Percentiles rank a stretch among this genome's conserved stretches.
phyloP scores from a whole-genome alignment of 2,113 vertebrate species.

The Ramphastos sulfuratus region DNA sequence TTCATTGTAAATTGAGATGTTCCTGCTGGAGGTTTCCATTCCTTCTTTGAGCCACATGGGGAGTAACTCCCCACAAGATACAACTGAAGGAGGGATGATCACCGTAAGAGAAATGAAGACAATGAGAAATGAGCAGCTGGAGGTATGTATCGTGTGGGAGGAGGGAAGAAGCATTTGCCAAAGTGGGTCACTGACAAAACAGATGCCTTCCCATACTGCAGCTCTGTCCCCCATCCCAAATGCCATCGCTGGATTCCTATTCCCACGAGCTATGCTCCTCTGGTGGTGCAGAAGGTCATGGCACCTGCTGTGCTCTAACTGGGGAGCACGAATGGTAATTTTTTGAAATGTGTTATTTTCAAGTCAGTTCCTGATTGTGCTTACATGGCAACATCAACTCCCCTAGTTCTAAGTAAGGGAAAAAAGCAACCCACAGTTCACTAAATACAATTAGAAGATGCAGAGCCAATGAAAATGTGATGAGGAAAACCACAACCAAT shows the following conservation, averaged over 20 bases:
- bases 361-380: not conserved
- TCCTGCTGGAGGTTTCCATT: not conserved
- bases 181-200: slow-evolving; percentile 21
- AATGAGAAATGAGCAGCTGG: not conserved
- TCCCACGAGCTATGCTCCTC: not conserved
- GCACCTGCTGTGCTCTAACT: not conserved
- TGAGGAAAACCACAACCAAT: slow-evolving; percentile 6
- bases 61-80: accelerated
- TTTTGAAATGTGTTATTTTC: not conserved
- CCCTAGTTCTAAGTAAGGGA: not conserved
- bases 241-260: not conserved
- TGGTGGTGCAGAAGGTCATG: accelerated
- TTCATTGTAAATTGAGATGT: not conserved
- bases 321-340: not conserved
- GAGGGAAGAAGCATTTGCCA: not conserved
- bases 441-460: not conserved
- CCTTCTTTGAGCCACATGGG: not conserved
- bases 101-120: not conserved
- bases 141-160: not conserved
- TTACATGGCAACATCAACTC: not conserved
- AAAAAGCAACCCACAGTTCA: not conserved
- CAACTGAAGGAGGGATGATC: not conserved
- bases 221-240: not conserved
- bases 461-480: not conserved
- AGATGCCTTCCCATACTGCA: not conserved